A percentile compares a stretch with the other conserved stretches of the same genome.
Evolutionary conservation across 2,113 vertebrate genomes (phyloP).

Genomic region (Vulpes lagopus): DNA sequence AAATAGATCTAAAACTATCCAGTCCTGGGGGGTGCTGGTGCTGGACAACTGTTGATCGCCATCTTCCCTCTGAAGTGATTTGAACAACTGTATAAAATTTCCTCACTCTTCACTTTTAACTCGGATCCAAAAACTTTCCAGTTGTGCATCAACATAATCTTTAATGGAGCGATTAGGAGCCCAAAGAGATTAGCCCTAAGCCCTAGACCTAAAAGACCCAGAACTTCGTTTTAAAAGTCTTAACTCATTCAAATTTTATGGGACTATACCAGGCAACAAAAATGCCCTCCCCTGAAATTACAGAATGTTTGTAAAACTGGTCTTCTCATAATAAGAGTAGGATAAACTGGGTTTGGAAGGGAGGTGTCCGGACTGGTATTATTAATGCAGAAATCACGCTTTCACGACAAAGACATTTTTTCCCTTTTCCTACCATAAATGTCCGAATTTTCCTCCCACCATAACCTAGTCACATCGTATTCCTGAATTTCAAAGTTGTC

Average conservation of each 20-base stretch:
- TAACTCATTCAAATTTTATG: slow-evolving; percentile 69
- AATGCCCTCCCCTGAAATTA: slow-evolving; percentile 64
- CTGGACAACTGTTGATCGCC: slow-evolving; percentile 90
- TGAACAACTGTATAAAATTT: slow-evolving; percentile 71
- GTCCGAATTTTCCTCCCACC: slow-evolving; percentile 70
- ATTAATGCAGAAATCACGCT: slow-evolving; percentile 67
- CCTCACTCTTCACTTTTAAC: slow-evolving; percentile 82
- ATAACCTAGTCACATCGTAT: slow-evolving; percentile 55
- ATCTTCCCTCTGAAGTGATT: slow-evolving; percentile 73
- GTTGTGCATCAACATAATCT: slow-evolving; percentile 65
- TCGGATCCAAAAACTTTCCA: slow-evolving; percentile 72
- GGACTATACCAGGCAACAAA: slow-evolving; percentile 63
- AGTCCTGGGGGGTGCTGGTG: slow-evolving; percentile 81
- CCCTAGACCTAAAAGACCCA: slow-evolving; percentile 45
- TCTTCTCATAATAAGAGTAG: slow-evolving; percentile 64
- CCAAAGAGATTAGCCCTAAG: neutral
- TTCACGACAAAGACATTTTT: slow-evolving; percentile 74
- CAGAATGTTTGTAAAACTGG: slow-evolving; percentile 68
- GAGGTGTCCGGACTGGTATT: neutral
- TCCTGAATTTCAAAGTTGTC: slow-evolving; percentile 72
- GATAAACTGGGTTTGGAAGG: neutral
- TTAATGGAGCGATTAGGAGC: slow-evolving; percentile 61
- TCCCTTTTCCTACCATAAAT: slow-evolving; percentile 65
- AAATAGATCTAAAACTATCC: slow-evolving; percentile 91
- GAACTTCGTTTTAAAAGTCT: slow-evolving; percentile 68